A percentile compares a stretch with the other conserved stretches of the same genome.
These are phyloP conservation scores for Prenolepis imparis DNA, from an alignment of 2,888 invertebrate species.

Conservation along the genomic window DNA sequence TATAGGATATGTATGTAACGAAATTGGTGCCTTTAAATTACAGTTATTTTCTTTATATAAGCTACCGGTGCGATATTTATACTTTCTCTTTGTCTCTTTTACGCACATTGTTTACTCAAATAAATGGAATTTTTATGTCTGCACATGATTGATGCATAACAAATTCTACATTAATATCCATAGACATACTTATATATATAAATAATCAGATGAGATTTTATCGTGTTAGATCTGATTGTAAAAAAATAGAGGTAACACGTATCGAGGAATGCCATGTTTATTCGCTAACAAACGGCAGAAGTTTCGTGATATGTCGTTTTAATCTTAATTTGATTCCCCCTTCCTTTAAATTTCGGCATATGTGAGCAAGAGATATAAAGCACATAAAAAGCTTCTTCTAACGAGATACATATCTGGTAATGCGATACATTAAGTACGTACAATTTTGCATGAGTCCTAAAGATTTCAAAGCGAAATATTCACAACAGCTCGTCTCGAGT, in stretches of 20 bases:
- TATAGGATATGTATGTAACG: conserved; percentile 49
- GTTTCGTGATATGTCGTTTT: conserved; percentile 57
- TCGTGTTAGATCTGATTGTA: conserved; percentile 4
- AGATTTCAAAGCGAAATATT: conserved; percentile 22
- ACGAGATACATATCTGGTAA: conserved; percentile 3
- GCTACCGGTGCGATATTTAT: conserved; percentile 9
- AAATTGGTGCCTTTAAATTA: conserved; percentile 44
- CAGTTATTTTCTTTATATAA: conserved; percentile 1
- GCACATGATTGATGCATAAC: background rate
- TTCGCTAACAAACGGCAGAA: conserved; percentile 32
- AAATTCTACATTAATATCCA: conserved; percentile 34
- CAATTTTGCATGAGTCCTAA: background rate
- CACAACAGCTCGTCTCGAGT: conserved; percentile 36
- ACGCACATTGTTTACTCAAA: conserved; percentile 17
- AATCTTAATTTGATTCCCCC: background rate
- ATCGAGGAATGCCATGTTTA: conserved; percentile 39
- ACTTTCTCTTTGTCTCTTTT: background rate
- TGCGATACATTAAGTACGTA: conserved; percentile 2
- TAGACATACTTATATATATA: conserved; percentile 8
- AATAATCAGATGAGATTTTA: conserved; percentile 38
- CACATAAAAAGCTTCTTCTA: conserved; percentile 3
- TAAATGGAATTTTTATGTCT: conserved; percentile 9
- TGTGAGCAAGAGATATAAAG: conserved; percentile 18
- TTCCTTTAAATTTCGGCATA: conserved; percentile 6
- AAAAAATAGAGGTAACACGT: background rate